Evolutionary conservation across 1,140 invertebrate species (phyloP).

Genomic region (Argopecten irradians): DNA sequence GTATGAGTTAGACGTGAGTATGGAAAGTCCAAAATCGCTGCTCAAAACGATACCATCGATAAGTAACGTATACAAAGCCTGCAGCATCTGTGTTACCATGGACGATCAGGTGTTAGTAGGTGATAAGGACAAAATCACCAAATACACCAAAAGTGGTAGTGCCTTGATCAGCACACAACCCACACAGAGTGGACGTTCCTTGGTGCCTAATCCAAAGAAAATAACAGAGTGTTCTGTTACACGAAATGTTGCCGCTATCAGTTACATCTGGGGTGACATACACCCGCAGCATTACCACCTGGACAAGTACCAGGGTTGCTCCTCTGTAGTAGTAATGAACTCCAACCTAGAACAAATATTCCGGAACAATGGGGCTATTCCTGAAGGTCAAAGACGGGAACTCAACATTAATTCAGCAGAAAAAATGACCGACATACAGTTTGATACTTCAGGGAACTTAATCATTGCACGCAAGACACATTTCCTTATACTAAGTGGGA

Average conservation of each 20-base stretch:
- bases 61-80: neutral
- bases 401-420: neutral
- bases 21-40: neutral
- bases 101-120: neutral
- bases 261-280: too few species aligned
- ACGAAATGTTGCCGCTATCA: neutral
- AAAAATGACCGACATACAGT: neutral
- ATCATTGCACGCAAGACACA: neutral
- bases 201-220: neutral
- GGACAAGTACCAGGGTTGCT: too few species aligned
- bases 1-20: neutral
- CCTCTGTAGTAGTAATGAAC: neutral
- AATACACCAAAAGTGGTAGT: neutral
- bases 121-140: neutral
- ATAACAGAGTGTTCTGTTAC: neutral
- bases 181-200: neutral
- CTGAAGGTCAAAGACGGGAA: neutral
- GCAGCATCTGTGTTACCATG: neutral
- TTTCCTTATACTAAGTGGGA: neutral
- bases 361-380: neutral
- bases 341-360: neutral
- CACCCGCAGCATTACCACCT: too few species aligned
- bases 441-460: neutral
- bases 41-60: neutral
- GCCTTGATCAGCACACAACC: neutral